Conservation (phyloP, 2,888 invertebrate species). For the Epsilonema sp. region DNA sequence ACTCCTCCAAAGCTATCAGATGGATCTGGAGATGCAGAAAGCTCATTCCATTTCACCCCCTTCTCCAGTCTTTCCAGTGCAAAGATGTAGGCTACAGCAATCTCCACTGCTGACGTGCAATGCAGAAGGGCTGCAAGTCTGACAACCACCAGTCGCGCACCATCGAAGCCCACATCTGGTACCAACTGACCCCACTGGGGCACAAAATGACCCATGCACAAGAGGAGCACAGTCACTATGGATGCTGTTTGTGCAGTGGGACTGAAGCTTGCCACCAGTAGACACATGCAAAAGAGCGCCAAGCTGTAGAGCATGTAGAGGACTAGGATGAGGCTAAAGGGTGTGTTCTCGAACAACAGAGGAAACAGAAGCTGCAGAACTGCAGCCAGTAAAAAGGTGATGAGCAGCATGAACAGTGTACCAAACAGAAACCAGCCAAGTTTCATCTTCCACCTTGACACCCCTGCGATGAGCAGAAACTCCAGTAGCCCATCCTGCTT, state of each 20-base stretch:
- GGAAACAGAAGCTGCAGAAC: neutral
- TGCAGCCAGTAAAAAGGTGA: neutral
- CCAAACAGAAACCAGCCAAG: conserved; percentile 2
- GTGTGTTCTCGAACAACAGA: neutral
- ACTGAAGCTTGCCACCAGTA: neutral
- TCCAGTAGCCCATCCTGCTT: conserved; percentile 4
- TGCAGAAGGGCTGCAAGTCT: neutral
- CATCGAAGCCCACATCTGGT: neutral
- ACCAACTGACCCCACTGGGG: neutral
- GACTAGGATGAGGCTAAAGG: neutral
- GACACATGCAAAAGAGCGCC: neutral
- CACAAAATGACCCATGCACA: neutral
- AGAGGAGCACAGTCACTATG: neutral
- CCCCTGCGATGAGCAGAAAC: conserved; percentile 4
- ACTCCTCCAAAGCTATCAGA: neutral
- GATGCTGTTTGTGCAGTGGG: neutral
- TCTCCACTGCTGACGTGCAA: neutral
- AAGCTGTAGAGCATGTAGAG: neutral
- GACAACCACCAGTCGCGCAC: neutral
- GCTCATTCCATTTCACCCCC: neutral
- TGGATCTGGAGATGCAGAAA: neutral
- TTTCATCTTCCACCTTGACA: neutral
- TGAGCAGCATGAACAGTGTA: neutral
- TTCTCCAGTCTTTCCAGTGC: neutral
- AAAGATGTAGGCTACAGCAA: neutral